These are phyloP conservation scores for Beroe ovata DNA, from an alignment of 37 sponge, comb jelly and placozoan species.

Conservation along the genomic window DNA sequence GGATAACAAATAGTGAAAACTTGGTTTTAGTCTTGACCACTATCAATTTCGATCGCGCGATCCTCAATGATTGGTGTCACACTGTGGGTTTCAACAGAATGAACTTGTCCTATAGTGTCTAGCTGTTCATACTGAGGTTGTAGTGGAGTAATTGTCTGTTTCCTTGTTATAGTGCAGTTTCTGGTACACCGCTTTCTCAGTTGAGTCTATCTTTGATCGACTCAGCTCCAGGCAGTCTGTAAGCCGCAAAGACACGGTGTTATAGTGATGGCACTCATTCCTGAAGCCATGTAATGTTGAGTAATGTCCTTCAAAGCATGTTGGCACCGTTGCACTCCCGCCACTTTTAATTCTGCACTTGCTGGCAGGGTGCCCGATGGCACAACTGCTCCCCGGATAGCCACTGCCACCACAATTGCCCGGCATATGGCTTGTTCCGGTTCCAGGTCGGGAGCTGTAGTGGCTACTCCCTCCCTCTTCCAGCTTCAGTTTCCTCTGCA, in stretches of 20 bases:
- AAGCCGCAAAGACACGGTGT: slow-evolving; percentile 32
- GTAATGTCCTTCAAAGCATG: slow-evolving; percentile 32
- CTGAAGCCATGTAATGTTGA: slow-evolving; percentile 20
- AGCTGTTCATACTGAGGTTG: slow-evolving; percentile 1
- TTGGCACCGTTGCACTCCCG: slow-evolving; percentile 7
- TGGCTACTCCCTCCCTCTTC: background rate
- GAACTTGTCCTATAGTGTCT: no score
- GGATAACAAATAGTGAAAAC: no score
- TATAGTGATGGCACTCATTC: slow-evolving; percentile 59
- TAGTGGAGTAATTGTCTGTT: background rate
- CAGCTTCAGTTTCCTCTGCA: background rate
- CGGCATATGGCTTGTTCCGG: background rate
- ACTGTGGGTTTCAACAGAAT: no score
- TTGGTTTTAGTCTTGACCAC: no score
- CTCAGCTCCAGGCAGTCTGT: slow-evolving; percentile 9
- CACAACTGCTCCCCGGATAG: background rate
- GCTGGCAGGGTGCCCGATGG: background rate
- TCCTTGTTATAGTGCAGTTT: slow-evolving; percentile 47
- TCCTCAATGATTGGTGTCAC: no score
- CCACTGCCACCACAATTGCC: background rate
- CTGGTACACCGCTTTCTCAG: slow-evolving; percentile 34
- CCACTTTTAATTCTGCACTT: background rate
- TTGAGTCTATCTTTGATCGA: background rate
- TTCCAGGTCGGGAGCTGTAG: background rate
- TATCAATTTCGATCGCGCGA: no score